Percentiles rank a stretch among this genome's conserved stretches.
These are phyloP conservation scores for Archivesica marissinica DNA, from an alignment of 1,140 invertebrate genomes.

Conservation along the genomic window DNA sequence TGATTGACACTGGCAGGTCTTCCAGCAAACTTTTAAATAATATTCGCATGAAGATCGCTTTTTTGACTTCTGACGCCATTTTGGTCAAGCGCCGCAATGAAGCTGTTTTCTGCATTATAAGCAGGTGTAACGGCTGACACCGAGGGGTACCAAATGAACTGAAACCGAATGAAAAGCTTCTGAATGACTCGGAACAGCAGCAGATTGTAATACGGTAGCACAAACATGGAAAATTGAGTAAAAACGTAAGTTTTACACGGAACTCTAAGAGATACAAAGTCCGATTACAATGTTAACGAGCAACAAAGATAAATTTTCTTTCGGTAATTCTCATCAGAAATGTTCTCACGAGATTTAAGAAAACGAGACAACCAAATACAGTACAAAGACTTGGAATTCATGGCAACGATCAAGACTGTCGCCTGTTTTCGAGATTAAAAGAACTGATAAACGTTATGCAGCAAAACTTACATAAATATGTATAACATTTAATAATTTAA, in stretches of 20 bases:
- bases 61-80: slow-evolving; percentile 36
- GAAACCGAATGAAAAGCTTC: slow-evolving; percentile 51
- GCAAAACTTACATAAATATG: too few species aligned
- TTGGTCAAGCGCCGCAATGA: slow-evolving; percentile 49
- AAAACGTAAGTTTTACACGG: slow-evolving; percentile 27
- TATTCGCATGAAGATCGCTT: slow-evolving; percentile 42
- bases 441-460: too few species aligned
- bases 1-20: slow-evolving; percentile 52
- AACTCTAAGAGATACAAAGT: slow-evolving; percentile 27
- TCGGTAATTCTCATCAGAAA: background rate
- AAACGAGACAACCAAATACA: background rate
- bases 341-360: slow-evolving; percentile 52
- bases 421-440: too few species aligned
- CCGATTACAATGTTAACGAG: slow-evolving; percentile 38
- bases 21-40: slow-evolving; percentile 48
- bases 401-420: too few species aligned
- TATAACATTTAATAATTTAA: too few species aligned
- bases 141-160: slow-evolving; percentile 59
- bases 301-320: slow-evolving; percentile 43
- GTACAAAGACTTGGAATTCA: slow-evolving; percentile 2
- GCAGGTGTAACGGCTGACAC: slow-evolving; percentile 58
- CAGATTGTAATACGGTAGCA: slow-evolving; percentile 8
- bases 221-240: slow-evolving; percentile 34
- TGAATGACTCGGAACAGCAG: slow-evolving; percentile 54
- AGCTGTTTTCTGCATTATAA: slow-evolving; percentile 44